Base-by-base conservation (phyloP, 2,888 invertebrate genomes). In the Parnassius orleans region DNA sequence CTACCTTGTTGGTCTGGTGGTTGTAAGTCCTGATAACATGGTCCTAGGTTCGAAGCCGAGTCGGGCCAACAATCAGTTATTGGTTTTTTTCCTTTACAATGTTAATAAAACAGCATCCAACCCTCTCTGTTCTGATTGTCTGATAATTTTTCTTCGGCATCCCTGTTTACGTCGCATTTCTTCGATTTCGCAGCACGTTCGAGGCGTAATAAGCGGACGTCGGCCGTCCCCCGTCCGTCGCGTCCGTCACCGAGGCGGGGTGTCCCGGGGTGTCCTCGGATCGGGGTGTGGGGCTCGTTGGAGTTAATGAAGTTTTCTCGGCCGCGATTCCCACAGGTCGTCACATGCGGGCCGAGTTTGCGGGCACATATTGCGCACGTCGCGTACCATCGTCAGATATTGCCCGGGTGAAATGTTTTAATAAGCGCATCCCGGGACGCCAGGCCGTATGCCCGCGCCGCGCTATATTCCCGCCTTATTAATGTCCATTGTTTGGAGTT, bases 261-360 rank as follows among this genome's bases (percentile, higher is more conserved):
- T 52, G 52, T n/a, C 44, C 53, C 50, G 47, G 61, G 63, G 61
- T 53, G 73, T 64, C 70, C 48, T 69, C 64, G 69, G 66, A 53
- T 62, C 65, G 72, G 70, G 68, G 67, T 63, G 66, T 70, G 72
- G 73, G 79, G 81, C 81, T 81, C 82, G 86, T 81, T 79, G 82
- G 86, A 87, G 90, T 91, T 92, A 92, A 92, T 92, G 92, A 92
- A 92, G 92, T 92, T 92, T 92, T 89, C 90, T 88, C 87, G 80
- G 81, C 76, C 83, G 83, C 90, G 90, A 91, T 87, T 92, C 92
- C 92, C 92, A 87, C 90, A 86, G 92, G 92, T 91, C 91, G 90
- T 89, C 90, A 90, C 87, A 90, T 90, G 87, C 83, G 86, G 87
- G 74, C 78, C 72, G 87, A 88, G 87, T 87, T 84, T 86, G 84